Evolutionary conservation across 2,113 vertebrate genomes (phyloP).

Genomic region (Platichthys flesus): DNA sequence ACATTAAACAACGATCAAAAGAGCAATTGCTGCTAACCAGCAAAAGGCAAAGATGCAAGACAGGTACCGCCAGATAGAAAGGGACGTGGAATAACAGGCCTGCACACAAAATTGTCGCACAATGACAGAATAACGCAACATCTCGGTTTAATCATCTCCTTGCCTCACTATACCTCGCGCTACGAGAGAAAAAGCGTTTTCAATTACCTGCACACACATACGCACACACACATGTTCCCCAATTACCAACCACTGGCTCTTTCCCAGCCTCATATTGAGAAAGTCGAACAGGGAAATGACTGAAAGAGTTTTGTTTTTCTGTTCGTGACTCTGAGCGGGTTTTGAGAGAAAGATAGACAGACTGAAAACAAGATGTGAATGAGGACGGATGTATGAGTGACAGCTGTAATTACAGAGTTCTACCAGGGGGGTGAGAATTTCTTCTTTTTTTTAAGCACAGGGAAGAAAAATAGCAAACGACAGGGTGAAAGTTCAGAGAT

Average conservation of each 20-base stretch:
- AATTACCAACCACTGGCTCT: slow-evolving; percentile 65
- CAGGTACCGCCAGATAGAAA: slow-evolving; percentile 2
- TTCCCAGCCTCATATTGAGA: slow-evolving; percentile 67
- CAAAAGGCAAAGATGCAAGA: slow-evolving; percentile 5
- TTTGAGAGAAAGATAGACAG: slow-evolving; percentile 32
- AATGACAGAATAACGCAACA: slow-evolving; percentile 49
- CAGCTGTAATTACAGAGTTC: slow-evolving; percentile 69
- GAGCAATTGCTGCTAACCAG: slow-evolving; percentile 7
- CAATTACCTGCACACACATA: slow-evolving; percentile 44
- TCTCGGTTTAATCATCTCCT: slow-evolving; percentile 60
- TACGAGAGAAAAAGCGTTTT: slow-evolving; percentile 63
- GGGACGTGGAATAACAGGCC: background rate
- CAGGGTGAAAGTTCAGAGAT: slow-evolving; percentile 66
- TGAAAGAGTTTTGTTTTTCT: slow-evolving; percentile 34
- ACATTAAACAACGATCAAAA: slow-evolving; percentile 20
- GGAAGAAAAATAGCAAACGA: slow-evolving; percentile 57
- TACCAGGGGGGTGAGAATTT: slow-evolving; percentile 40
- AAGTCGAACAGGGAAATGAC: slow-evolving; percentile 63
- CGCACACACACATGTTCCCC: slow-evolving; percentile 29
- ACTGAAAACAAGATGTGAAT: slow-evolving; percentile 45
- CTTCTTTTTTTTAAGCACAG: no score
- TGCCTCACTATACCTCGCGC: slow-evolving; percentile 42
- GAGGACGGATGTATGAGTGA: slow-evolving; percentile 59
- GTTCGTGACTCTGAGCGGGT: slow-evolving; percentile 47
- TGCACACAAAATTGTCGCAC: slow-evolving; percentile 27